These are phyloP conservation scores for Lepus europaeus DNA, from an alignment of 2,113 vertebrate genomes.

Conservation along the genomic window DNA sequence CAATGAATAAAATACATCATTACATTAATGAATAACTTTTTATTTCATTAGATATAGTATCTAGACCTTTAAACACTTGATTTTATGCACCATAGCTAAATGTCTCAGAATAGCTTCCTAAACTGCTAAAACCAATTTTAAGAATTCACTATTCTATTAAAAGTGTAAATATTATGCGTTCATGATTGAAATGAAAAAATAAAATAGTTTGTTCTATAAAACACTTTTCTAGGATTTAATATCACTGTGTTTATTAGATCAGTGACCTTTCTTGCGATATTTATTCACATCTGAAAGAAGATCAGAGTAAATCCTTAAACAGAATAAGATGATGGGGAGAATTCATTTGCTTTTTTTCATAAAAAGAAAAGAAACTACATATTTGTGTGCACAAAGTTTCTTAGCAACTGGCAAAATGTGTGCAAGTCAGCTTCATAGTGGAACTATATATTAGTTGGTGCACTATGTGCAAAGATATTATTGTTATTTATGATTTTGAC, in stretches of 20 bases:
- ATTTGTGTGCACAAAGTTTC: constrained; percentile 11
- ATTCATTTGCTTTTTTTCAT: constrained; percentile 30
- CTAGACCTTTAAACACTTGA: neutral
- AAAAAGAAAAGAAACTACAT: neutral
- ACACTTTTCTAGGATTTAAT: constrained; percentile 52
- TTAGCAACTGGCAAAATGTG: constrained; percentile 38
- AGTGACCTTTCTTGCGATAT: constrained; percentile 67
- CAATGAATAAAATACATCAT: constrained; percentile 13
- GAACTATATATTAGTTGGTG: constrained; percentile 17
- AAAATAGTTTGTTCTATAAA: constrained; percentile 28
- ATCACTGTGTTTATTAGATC: constrained; percentile 7
- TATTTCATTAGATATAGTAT: neutral
- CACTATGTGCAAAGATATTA: constrained; percentile 25
- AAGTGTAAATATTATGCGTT: neutral
- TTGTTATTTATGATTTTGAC: constrained; percentile 55
- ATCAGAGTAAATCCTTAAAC: constrained; percentile 39
- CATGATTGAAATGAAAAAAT: neutral
- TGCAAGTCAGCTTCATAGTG: neutral
- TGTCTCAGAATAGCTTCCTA: neutral
- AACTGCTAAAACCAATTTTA: neutral
- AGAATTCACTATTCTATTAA: neutral
- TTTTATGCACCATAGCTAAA: neutral
- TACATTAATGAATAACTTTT: neutral
- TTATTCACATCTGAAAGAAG: constrained; percentile 46
- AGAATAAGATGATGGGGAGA: constrained; percentile 53